Base-by-base conservation (phyloP, 2,888 invertebrate genomes). In the Platycheirus albimanus region DNA sequence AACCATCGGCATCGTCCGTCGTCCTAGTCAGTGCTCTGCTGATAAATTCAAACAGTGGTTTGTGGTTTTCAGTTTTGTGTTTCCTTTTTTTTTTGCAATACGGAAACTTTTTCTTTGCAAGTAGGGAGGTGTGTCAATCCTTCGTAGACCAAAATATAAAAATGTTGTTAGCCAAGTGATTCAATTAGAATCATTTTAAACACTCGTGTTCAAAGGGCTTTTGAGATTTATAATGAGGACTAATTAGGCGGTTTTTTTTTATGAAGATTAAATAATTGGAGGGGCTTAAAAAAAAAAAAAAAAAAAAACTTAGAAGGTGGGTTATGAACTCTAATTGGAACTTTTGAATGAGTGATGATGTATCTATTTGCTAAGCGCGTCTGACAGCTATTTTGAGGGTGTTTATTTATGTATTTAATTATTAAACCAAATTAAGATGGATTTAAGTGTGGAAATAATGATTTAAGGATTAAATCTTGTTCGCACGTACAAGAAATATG, bases 151-250 rank as follows among this genome's bases (percentile, higher is more conserved):
- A n/a, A n/a, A n/a, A n/a, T n/a, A n/a, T n/a, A n/a, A n/a, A n/a
- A n/a, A n/a, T n/a, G n/a, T n/a, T 24, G 24, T 33, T 6, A 33
- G 30, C 1, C 30, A 54, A 47, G 54, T 54, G 54, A 54, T 54
- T 54, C 36, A 58, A 58, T 41, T 41, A 41, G 41, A 58, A 28
- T 58, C 24, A 24, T 41, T 24, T 58, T 24, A 24, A 58, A 58
- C 58, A 58, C 58, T 58, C 41, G 24, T 24, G 28, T 24, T 58
- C 1, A 24, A 56, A 15, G 41, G 36, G 11, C 33, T 54, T 54
- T 54, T 1, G 24, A 41, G 24, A 41, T 41, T 56, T 38, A 58
- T 58, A 58, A 58, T 58, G 36, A 19, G 15, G 15, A 41, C 41
- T 58, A 58, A 58, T 58, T 41, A 41, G 41, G 41, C 13, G 4